phyloP scores from a whole-genome alignment of 1,140 invertebrate genomes.

The Drosophila sp. region DNA sequence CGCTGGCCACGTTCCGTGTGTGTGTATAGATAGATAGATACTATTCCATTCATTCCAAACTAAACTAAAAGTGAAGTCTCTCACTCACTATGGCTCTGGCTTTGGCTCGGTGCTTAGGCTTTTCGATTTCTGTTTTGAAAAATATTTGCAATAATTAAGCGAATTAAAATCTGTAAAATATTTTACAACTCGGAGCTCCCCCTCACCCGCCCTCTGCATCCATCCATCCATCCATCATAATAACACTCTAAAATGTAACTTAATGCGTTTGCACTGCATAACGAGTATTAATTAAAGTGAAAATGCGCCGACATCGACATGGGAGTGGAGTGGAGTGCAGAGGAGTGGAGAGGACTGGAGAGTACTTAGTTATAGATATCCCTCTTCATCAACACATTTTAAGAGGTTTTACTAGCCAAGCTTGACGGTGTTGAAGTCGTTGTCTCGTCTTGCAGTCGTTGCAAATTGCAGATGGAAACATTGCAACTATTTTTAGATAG shows the following conservation, averaged over 20 bases:
- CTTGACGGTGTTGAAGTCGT: slow-evolving; percentile 10
- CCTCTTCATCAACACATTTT: background rate
- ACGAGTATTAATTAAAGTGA: slow-evolving; percentile 56
- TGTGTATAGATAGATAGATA: slow-evolving; percentile 24
- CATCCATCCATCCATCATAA: background rate
- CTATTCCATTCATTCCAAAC: slow-evolving; percentile 15
- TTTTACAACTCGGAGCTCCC: slow-evolving; percentile 37
- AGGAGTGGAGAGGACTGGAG: background rate
- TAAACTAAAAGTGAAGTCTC: slow-evolving; percentile 19
- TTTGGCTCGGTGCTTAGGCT: slow-evolving; percentile 1
- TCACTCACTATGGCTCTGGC: background rate
- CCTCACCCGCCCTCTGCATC: background rate
- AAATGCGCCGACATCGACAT: slow-evolving; percentile 46
- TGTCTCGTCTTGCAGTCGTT: background rate
- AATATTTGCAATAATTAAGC: slow-evolving; percentile 53
- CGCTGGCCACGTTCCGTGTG: slow-evolving; percentile 48
- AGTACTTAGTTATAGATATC: slow-evolving; percentile 20
- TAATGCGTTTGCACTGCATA: slow-evolving; percentile 45
- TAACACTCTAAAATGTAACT: slow-evolving; percentile 24
- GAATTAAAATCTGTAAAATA: slow-evolving; percentile 23
- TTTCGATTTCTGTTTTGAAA: slow-evolving; percentile 45
- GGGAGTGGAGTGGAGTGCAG: slow-evolving; percentile 26
- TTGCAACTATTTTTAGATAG: background rate
- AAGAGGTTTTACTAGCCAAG: slow-evolving; percentile 4
- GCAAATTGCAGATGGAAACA: background rate